Conservation (phyloP, 2,888 invertebrate species). For the Synergus umbraculus region DNA sequence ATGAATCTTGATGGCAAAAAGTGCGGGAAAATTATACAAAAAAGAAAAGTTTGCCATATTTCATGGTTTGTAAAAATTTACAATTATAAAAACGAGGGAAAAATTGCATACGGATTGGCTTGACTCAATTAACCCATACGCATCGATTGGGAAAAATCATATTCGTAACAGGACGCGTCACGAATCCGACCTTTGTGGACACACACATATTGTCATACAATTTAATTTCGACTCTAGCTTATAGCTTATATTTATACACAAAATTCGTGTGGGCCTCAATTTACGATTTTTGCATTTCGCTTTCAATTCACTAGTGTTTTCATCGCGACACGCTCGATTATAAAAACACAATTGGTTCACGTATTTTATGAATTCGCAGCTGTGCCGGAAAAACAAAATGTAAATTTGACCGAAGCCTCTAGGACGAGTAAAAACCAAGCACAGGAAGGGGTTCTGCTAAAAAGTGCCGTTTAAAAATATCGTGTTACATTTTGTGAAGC, state of each 20-base stretch:
- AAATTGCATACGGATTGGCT: background rate
- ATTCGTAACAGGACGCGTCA: background rate
- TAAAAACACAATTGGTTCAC: background rate
- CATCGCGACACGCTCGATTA: conserved; percentile 23
- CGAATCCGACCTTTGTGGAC: background rate
- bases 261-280: conserved; percentile 10
- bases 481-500: background rate
- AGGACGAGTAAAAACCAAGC: background rate
- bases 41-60: background rate
- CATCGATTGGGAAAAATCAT: conserved; percentile 26
- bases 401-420: background rate
- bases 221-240: conserved; percentile 28
- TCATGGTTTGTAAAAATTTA: background rate
- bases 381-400: conserved; percentile 13
- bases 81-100: background rate
- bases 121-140: conserved; percentile 24
- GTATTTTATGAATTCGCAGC: conserved; percentile 21
- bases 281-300: conserved; percentile 27
- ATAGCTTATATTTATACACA: background rate
- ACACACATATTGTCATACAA: conserved; percentile 24
- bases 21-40: background rate
- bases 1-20: no score
- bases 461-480: background rate
- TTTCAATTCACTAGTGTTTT: conserved; percentile 24
- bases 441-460: background rate